phyloP scores from a whole-genome alignment of 1,140 invertebrate genomes.

The Trachelipus rathkii region DNA sequence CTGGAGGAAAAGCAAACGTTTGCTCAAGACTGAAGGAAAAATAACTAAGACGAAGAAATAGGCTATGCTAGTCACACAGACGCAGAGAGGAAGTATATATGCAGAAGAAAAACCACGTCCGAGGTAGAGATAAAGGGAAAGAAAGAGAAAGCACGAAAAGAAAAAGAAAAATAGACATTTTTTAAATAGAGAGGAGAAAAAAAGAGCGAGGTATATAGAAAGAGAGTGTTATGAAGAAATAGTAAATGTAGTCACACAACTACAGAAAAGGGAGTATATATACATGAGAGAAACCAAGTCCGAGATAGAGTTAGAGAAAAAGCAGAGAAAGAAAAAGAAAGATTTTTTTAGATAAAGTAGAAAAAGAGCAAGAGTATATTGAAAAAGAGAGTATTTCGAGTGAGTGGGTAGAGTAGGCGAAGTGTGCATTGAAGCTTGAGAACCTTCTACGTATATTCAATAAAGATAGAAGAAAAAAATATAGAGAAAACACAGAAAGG shows the following conservation, averaged over 20 bases:
- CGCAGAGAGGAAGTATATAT: too few relatives aligned
- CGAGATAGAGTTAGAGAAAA: too few relatives aligned
- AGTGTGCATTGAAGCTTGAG: constrained; percentile 1
- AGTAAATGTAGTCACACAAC: too few relatives aligned
- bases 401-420: neutral
- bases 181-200: neutral
- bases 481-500: too few relatives aligned
- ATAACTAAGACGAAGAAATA: neutral
- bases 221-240: too few relatives aligned
- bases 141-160: neutral
- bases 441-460: neutral
- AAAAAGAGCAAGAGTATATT: neutral
- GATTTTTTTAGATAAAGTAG: too few relatives aligned
- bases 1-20: neutral
- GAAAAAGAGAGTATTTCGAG: neutral
- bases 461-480: too few relatives aligned
- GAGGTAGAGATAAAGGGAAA: neutral
- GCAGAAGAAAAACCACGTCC: neutral
- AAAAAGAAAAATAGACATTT: neutral
- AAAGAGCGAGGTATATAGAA: neutral
- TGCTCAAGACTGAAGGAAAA: neutral
- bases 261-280: too few relatives aligned
- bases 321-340: too few relatives aligned
- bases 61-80: neutral
- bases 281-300: too few relatives aligned